phyloP scores from a whole-genome alignment of 53 echinoderm and acorn worm species.

The Henricia sp. region DNA sequence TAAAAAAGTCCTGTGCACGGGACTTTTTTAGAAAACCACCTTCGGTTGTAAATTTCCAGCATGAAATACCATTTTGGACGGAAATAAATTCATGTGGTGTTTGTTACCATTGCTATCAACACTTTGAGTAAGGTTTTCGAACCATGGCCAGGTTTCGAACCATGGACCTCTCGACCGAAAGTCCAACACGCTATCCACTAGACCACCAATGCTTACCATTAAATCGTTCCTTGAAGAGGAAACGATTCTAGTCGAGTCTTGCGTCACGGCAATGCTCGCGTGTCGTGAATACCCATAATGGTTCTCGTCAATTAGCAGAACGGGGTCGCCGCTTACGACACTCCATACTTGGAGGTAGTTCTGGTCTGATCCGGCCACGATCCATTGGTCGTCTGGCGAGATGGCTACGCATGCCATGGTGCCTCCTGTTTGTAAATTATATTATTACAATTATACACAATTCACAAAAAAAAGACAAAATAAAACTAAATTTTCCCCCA shows the following conservation, averaged over 20 bases:
- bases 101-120: no score
- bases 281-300: conserved; percentile 41
- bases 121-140: no score
- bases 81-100: no score
- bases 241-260: conserved; percentile 52
- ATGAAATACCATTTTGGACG: no score
- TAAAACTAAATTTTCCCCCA: no score
- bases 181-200: no score
- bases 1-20: no score
- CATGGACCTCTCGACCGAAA: no score
- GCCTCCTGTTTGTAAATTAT: conserved; percentile 26
- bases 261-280: conserved; percentile 46
- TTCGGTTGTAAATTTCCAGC: no score
- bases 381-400: conserved; percentile 51
- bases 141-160: no score
- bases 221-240: conserved; percentile 39
- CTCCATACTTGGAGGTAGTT: conserved; percentile 68
- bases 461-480: no score
- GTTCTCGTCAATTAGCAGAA: conserved; percentile 42
- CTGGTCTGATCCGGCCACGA: conserved; percentile 62
- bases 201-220: conserved; percentile 56
- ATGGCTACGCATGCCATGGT: conserved; percentile 59
- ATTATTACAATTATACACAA: background rate
- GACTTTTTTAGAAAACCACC: no score
- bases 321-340: conserved; percentile 41